phyloP scores from a whole-genome alignment of 2,888 invertebrate genomes.

The Drosophila differens region DNA sequence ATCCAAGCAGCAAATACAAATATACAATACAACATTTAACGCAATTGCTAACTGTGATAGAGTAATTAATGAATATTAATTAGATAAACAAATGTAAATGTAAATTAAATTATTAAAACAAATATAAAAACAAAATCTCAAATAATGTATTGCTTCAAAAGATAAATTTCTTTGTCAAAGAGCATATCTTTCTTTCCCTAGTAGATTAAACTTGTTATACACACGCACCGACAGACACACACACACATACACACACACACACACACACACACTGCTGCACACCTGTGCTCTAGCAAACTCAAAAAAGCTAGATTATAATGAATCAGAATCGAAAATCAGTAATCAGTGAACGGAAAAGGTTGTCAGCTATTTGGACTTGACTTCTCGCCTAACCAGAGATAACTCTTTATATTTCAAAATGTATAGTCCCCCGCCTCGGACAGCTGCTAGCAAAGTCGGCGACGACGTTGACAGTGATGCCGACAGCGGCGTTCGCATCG shows the following conservation, averaged over 20 bases:
- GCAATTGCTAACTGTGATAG: not conserved
- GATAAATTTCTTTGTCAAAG: not conserved
- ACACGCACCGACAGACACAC: not conserved
- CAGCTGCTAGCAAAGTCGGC: constrained; percentile 4
- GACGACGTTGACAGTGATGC: constrained; percentile 1
- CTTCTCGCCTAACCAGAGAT: constrained; percentile 30
- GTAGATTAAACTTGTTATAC: not conserved
- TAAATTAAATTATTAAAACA: not conserved
- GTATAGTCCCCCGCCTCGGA: constrained; percentile 31
- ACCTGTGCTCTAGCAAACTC: constrained; percentile 2
- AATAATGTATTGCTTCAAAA: not conserved
- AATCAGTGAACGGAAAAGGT: constrained; percentile 28
- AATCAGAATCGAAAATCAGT: constrained; percentile 32
- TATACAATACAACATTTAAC: not conserved
- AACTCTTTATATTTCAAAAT: constrained; percentile 37
- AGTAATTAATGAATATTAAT: not conserved
- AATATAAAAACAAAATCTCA: not conserved
- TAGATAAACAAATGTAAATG: not conserved
- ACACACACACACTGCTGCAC: constrained; percentile 6
- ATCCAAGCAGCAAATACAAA: not conserved
- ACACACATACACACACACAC: constrained; percentile 1
- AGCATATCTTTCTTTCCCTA: not conserved
- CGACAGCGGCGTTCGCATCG: not conserved
- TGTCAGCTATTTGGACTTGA: constrained; percentile 38
- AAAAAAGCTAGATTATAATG: constrained; percentile 10